Percentiles rank a stretch among this genome's conserved stretches.
These are phyloP conservation scores for Zoroaster sp. DNA, from an alignment of 53 echinoderm and acorn worm species.

Conservation along the genomic window DNA sequence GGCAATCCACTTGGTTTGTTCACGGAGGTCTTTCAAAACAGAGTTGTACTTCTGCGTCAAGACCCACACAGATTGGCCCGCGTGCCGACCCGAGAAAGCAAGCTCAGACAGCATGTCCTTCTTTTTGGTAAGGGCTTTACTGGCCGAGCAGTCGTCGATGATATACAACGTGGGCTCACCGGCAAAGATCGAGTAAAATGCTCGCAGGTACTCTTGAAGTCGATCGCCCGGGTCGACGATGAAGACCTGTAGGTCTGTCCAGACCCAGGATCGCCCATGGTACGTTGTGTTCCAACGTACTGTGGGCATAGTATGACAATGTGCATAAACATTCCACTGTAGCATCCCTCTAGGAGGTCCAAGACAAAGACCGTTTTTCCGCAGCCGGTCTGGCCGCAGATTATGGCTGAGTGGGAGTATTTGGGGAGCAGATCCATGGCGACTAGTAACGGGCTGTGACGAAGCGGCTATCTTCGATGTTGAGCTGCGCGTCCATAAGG, in stretches of 20 bases:
- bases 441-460: background rate
- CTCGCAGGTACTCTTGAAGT: slow-evolving; percentile 11
- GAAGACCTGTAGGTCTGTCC: slow-evolving; percentile 19
- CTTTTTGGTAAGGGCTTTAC: slow-evolving; percentile 11
- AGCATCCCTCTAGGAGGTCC: too few species aligned
- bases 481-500: background rate
- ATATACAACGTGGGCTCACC: too few species aligned
- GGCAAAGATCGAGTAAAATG: slow-evolving; percentile 6
- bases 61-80: background rate
- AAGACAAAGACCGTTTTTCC: too few species aligned
- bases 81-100: slow-evolving; percentile 33
- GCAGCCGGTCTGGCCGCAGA: too few species aligned
- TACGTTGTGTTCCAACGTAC: too few species aligned
- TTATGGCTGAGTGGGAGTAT: too few species aligned
- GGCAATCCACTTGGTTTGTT: background rate
- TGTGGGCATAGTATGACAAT: too few species aligned
- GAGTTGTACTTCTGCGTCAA: slow-evolving; percentile 47
- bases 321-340: too few species aligned
- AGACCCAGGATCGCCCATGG: background rate
- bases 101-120: slow-evolving; percentile 36
- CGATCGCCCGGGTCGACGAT: slow-evolving; percentile 20
- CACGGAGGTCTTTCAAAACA: background rate
- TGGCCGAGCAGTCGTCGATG: background rate
- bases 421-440: background rate
- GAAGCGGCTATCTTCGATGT: background rate